Conservation (phyloP, 2,888 invertebrate genomes). For the Tenthredo notha region DNA sequence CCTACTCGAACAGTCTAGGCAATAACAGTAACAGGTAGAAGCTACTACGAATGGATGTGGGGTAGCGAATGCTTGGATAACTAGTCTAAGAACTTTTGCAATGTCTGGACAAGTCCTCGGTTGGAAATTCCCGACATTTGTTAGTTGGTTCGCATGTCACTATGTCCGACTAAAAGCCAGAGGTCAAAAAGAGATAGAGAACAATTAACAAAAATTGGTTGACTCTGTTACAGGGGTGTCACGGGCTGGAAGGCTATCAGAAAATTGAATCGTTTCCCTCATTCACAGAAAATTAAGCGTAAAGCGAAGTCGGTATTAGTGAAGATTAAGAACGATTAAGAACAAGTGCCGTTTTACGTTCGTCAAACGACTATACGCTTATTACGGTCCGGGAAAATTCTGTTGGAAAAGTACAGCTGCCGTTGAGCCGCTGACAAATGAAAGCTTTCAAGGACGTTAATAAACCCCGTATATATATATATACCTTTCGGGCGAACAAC, state of each 20-base stretch:
- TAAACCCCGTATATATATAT: conserved; percentile 7
- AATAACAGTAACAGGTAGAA: conserved; percentile 27
- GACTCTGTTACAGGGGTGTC: not conserved
- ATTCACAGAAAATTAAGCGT: conserved; percentile 31
- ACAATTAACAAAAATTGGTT: not conserved
- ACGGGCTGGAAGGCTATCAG: not conserved
- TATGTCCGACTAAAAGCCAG: not conserved
- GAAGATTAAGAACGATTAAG: conserved; percentile 40
- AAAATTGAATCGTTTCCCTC: conserved; percentile 14
- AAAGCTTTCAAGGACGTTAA: conserved; percentile 50
- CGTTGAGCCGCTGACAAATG: conserved; percentile 47
- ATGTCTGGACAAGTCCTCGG: conserved; percentile 35
- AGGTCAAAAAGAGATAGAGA: not conserved
- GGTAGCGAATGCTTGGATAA: conserved; percentile 23
- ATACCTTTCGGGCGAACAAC: not conserved
- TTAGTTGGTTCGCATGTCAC: not conserved
- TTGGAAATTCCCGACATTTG: not conserved
- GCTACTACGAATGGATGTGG: not conserved
- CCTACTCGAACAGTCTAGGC: not conserved
- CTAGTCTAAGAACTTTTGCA: conserved; percentile 15
- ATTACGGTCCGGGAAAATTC: conserved; percentile 7
- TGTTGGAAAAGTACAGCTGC: conserved; percentile 47
- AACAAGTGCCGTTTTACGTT: conserved; percentile 49
- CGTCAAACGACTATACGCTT: not conserved
- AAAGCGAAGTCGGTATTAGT: conserved; percentile 35